Conservation (phyloP, 1,140 invertebrate species). For the Caenorhabditis tropicalis region DNA sequence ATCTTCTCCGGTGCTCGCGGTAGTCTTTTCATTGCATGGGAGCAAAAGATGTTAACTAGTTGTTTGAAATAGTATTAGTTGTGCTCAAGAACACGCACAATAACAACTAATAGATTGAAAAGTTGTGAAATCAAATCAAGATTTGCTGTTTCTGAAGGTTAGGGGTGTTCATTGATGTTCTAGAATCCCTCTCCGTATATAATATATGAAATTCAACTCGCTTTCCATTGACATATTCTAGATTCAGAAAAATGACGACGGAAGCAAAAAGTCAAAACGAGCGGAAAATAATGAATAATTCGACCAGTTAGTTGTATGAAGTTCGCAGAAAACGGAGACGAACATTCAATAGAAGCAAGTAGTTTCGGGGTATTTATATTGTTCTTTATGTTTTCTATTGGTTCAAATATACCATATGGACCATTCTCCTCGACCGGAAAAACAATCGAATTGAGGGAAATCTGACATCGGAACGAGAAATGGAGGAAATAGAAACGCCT, state of each 20-base stretch:
- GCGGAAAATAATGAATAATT: conserved; percentile 33
- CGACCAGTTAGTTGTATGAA: not conserved
- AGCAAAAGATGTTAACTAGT: conserved; percentile 21
- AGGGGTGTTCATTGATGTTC: no score
- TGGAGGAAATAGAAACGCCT: not conserved
- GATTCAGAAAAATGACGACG: not conserved
- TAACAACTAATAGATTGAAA: not conserved
- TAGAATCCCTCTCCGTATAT: no score
- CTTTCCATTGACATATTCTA: no score
- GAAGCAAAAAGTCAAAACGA: conserved; percentile 3
- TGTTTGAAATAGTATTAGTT: not conserved
- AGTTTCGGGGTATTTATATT: not conserved
- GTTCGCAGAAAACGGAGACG: not conserved
- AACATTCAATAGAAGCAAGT: not conserved
- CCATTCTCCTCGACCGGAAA: not conserved
- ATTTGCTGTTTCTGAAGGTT: no score
- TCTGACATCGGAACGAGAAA: not conserved
- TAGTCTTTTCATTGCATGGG: not conserved
- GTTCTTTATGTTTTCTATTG: not conserved
- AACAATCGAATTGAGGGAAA: not conserved
- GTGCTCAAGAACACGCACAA: not conserved
- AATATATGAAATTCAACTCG: no score
- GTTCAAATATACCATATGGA: no score
- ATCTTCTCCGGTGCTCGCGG: not conserved
- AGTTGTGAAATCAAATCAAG: no score